These are phyloP conservation scores for Acrocephalus scirpaceus DNA, from an alignment of 2,797 vertebrate genomes.

Conservation along the genomic window DNA sequence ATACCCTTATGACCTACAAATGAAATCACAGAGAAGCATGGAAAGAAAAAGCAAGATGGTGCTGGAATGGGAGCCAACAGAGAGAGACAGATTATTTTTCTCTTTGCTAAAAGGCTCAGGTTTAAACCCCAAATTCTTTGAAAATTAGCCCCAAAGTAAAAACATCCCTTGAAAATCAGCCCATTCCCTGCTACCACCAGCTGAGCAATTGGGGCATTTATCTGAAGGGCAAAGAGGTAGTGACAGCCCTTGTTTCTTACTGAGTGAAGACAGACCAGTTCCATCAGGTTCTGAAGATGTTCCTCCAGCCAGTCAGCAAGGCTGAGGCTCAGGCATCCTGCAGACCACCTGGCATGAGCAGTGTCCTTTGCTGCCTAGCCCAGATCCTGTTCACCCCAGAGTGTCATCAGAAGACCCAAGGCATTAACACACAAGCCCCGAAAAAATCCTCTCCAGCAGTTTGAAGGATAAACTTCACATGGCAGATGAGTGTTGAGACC, in stretches of 20 bases:
- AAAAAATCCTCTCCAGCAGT: neutral
- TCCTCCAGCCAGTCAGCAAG: neutral
- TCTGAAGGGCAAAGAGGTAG: neutral
- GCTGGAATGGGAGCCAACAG: neutral
- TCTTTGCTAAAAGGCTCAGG: neutral
- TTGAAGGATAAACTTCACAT: neutral
- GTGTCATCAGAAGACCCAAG: neutral
- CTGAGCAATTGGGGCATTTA: neutral
- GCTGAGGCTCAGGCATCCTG: neutral
- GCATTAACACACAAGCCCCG: neutral
- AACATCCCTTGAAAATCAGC: neutral
- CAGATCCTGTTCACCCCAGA: neutral
- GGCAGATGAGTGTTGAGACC: neutral
- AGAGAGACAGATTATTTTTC: neutral
- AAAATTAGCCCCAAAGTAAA: neutral
- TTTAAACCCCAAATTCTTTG: neutral
- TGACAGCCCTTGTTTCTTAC: neutral
- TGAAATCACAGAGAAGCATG: neutral
- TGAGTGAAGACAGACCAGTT: fast-evolving
- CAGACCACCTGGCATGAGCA: neutral
- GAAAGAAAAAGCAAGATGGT: neutral
- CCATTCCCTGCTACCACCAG: neutral
- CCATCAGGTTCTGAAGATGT: neutral
- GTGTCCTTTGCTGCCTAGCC: neutral
- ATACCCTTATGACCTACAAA: neutral